Conservation (phyloP, 1,140 invertebrate species). For the Pseudomyrmex sp. region DNA sequence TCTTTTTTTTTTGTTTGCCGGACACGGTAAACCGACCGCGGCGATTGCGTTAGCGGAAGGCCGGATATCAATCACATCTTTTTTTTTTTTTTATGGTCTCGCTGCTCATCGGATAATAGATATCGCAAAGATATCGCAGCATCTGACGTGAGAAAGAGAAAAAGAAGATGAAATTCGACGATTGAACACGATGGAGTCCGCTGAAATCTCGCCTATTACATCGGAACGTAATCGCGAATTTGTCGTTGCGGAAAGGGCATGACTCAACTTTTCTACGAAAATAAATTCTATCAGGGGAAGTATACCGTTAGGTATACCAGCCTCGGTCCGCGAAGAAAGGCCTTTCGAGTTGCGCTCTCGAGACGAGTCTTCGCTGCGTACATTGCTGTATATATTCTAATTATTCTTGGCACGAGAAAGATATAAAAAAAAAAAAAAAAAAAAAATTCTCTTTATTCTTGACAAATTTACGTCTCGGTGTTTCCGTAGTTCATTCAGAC, state of each 20-base stretch:
- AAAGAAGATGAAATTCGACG: background rate
- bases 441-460: background rate
- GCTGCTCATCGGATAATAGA: conserved; percentile 39
- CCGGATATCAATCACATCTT: conserved; percentile 59
- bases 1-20: conserved; percentile 5
- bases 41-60: conserved; percentile 50
- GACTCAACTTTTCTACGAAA: conserved; percentile 56
- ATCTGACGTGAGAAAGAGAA: conserved; percentile 26
- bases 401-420: background rate
- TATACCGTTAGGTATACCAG: conserved; percentile 43
- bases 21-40: conserved; percentile 43
- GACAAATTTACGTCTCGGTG: background rate
- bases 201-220: conserved; percentile 35
- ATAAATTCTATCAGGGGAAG: conserved; percentile 51
- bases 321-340: conserved; percentile 27
- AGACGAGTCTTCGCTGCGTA: conserved; percentile 4
- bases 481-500: background rate
- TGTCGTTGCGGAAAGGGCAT: conserved; percentile 36
- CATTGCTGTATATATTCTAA: background rate
- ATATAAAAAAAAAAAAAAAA: too few relatives aligned
- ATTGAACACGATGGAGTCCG: conserved; percentile 28
- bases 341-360: background rate
- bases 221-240: conserved; percentile 15
- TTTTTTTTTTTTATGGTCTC: conserved; percentile 31
- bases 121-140: conserved; percentile 27